Evolutionary conservation across 2,888 invertebrate genomes (phyloP).

Genomic region (Pachliopta kotzebuea): DNA sequence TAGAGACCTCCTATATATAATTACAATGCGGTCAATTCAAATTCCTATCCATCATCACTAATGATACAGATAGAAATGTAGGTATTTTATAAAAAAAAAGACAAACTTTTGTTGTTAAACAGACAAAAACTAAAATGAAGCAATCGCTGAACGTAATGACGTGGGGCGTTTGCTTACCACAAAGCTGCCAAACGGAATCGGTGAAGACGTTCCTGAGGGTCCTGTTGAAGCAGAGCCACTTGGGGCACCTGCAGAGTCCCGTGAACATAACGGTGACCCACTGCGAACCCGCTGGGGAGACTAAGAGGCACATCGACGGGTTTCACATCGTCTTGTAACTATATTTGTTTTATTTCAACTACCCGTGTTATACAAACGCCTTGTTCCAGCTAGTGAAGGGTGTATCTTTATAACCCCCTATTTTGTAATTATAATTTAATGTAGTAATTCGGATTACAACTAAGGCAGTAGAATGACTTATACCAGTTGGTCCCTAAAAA

Average conservation of each 20-base stretch:
- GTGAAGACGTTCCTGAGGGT: slow-evolving; percentile 7
- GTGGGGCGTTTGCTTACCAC: slow-evolving; percentile 19
- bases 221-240: slow-evolving; percentile 16
- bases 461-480: too few species aligned
- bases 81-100: too few species aligned
- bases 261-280: not conserved
- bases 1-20: too few species aligned
- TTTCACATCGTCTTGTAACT: slow-evolving; percentile 13
- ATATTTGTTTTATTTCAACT: not conserved
- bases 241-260: not conserved
- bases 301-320: not conserved
- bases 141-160: slow-evolving; percentile 6
- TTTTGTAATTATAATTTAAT: too few species aligned
- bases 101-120: not conserved
- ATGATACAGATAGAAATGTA: too few species aligned
- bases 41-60: too few species aligned
- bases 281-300: slow-evolving; percentile 12
- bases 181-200: slow-evolving; percentile 8
- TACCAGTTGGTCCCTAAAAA: too few species aligned
- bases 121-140: slow-evolving; percentile 1
- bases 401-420: too few species aligned
- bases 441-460: too few species aligned
- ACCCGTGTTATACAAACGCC: too few species aligned
- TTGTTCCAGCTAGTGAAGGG: too few species aligned
- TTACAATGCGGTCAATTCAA: too few species aligned